phyloP scores from a whole-genome alignment of 2,113 vertebrate species.

The Oryzias woworae region DNA sequence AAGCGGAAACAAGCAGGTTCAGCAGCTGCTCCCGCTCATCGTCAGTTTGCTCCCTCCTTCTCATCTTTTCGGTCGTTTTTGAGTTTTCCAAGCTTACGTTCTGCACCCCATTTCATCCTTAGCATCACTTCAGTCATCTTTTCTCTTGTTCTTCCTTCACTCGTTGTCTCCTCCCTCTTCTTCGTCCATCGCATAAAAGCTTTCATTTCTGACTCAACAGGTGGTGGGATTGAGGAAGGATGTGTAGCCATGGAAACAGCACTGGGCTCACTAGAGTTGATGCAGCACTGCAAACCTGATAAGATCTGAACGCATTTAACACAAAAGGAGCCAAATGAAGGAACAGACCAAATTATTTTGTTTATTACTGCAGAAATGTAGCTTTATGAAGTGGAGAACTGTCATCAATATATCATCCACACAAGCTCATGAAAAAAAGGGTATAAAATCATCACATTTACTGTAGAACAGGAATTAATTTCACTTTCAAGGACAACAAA shows the following conservation, averaged over 20 bases:
- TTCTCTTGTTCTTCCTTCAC: not conserved
- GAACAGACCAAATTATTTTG: constrained; percentile 10
- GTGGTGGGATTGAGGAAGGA: constrained; percentile 71
- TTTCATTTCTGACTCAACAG: constrained; percentile 75
- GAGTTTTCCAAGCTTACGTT: not conserved
- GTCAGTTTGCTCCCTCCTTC: not conserved
- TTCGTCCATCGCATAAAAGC: constrained; percentile 47
- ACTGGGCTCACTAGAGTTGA: constrained; percentile 35
- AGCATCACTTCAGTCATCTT: not conserved
- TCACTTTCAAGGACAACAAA: too few species aligned
- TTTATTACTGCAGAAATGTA: constrained; percentile 13
- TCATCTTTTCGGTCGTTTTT: not conserved
- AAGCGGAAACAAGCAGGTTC: constrained; percentile 18
- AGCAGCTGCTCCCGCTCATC: not conserved
- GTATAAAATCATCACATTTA: too few species aligned
- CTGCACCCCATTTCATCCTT: not conserved
- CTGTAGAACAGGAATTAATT: too few species aligned
- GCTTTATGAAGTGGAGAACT: constrained; percentile 12
- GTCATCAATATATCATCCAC: not conserved
- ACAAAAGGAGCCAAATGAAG: not conserved
- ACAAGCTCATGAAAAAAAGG: too few species aligned
- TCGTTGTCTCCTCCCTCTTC: not conserved
- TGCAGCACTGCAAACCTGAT: constrained; percentile 10
- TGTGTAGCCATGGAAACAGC: constrained; percentile 72
- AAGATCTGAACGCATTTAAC: constrained; percentile 17